These are phyloP conservation scores for Pterocles burchelli DNA, from an alignment of 2,113 vertebrate genomes.

Conservation along the genomic window DNA sequence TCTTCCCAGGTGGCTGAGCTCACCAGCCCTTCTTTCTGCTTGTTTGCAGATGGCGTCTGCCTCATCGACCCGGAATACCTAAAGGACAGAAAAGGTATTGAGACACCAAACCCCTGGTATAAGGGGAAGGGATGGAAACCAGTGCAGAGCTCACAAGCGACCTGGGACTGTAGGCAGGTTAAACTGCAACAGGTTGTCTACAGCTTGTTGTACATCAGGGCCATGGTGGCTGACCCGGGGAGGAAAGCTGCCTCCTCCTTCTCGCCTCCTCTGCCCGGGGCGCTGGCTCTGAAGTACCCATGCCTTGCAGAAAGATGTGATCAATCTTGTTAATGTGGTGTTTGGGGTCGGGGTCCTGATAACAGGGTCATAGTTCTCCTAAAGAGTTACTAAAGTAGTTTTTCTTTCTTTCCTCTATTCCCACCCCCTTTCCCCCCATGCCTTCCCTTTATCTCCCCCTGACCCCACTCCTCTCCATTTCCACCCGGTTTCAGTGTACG, in stretches of 20 bases:
- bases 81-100: conserved; percentile 85
- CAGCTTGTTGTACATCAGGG: accelerated
- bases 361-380: background rate
- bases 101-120: accelerated
- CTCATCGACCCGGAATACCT: conserved; percentile 86
- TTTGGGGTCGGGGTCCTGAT: background rate
- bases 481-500: conserved; percentile 74
- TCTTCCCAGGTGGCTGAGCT: background rate
- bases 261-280: background rate
- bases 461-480: background rate
- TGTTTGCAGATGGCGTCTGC: conserved; percentile 81
- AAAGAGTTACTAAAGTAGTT: background rate
- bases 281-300: background rate
- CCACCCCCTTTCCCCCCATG: background rate
- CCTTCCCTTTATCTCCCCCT: background rate
- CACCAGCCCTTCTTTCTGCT: background rate
- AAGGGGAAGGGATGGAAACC: background rate
- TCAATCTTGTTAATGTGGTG: too few relatives aligned
- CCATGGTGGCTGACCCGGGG: accelerated
- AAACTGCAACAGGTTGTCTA: accelerated
- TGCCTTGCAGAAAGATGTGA: background rate
- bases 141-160: background rate
- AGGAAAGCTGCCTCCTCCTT: background rate
- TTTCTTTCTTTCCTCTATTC: background rate
- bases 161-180: background rate